These are phyloP conservation scores for Eriosoma lanigerum DNA, from an alignment of 1,140 invertebrate genomes.

Conservation along the genomic window DNA sequence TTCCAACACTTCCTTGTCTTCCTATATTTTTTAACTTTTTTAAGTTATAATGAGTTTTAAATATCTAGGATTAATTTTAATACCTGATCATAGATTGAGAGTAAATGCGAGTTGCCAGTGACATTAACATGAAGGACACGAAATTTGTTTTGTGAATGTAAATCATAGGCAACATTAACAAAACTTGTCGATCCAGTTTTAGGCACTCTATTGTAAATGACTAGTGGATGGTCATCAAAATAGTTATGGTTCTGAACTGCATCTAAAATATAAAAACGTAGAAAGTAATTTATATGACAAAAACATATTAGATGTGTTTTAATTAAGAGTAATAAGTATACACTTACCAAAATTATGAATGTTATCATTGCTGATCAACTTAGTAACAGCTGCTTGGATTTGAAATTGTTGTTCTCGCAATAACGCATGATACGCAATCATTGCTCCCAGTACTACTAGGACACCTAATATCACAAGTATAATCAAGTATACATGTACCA, in stretches of 20 bases:
- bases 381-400: not conserved
- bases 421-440: not conserved
- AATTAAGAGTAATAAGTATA: no score
- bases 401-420: not conserved
- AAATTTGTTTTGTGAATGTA: slow-evolving; percentile 89
- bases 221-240: slow-evolving; percentile 53
- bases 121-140: slow-evolving; percentile 96
- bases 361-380: not conserved
- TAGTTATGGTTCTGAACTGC: not conserved
- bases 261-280: not conserved
- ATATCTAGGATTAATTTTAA: no score
- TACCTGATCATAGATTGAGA: slow-evolving; percentile 90
- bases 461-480: not conserved
- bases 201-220: slow-evolving; percentile 95
- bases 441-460: not conserved
- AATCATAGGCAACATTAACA: slow-evolving; percentile 94
- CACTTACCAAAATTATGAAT: not conserved
- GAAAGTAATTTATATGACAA: not conserved
- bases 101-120: slow-evolving; percentile 89
- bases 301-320: not conserved
- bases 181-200: slow-evolving; percentile 99
- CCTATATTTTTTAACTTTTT: no score
- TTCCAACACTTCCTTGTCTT: no score
- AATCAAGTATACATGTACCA: slow-evolving; percentile 12
- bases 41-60: no score